Percentiles rank a stretch among this genome's conserved stretches.
Evolutionary conservation across 2,888 invertebrate species (phyloP).

Genomic region (Argyresthia goedartella): DNA sequence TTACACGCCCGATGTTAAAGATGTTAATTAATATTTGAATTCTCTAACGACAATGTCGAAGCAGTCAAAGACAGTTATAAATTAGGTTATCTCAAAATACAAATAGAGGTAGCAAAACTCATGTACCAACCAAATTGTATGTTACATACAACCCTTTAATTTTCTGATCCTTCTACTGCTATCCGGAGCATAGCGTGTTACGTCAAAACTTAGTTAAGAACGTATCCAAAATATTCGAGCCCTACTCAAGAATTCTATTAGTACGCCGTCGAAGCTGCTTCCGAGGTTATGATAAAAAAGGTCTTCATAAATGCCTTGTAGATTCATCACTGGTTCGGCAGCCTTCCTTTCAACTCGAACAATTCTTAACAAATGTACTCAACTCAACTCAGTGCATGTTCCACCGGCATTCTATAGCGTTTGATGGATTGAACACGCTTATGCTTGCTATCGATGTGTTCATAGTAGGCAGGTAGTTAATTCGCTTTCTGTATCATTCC

Average conservation of each 20-base stretch:
- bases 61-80: too few species aligned
- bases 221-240: neutral
- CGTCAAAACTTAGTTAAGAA: too few species aligned
- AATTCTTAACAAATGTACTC: slow-evolving; percentile 24
- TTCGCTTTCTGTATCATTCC: neutral
- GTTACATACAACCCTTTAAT: too few species aligned
- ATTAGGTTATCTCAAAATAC: too few species aligned
- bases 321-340: slow-evolving; percentile 20
- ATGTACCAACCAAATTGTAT: too few species aligned
- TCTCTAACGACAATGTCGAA: too few species aligned
- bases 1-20: too few species aligned
- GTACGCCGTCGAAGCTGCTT: neutral
- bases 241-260: slow-evolving; percentile 5
- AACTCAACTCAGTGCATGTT: slow-evolving; percentile 19
- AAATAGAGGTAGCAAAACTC: too few species aligned
- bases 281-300: slow-evolving; percentile 16
- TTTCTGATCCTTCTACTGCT: too few species aligned
- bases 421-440: slow-evolving; percentile 19
- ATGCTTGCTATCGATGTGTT: slow-evolving; percentile 4
- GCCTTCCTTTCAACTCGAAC: slow-evolving; percentile 18
- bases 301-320: slow-evolving; percentile 11
- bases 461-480: neutral
- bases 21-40: too few species aligned
- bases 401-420: slow-evolving; percentile 16
- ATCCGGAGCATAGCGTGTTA: too few species aligned